Evolutionary conservation across 2,888 invertebrate genomes (phyloP).

Genomic region (Leptopilina syphax): DNA sequence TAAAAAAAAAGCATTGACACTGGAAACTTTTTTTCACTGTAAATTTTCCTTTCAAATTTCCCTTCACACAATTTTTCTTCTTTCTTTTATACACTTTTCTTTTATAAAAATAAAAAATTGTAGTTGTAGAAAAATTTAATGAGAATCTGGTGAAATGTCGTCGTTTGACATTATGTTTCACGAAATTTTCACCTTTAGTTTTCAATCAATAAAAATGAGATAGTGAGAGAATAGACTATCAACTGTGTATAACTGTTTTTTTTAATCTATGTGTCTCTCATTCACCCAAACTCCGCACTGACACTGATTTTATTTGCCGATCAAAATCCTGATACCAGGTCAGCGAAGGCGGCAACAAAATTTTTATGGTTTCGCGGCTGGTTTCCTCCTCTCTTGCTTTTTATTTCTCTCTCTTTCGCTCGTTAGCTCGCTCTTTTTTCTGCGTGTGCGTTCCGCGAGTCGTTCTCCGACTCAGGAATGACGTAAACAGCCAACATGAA

Average conservation of each 20-base stretch:
- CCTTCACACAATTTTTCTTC: neutral
- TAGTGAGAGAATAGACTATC: too few relatives aligned
- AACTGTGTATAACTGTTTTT: neutral
- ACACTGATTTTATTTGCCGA: conserved; percentile 37
- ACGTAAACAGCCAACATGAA: conserved; percentile 77
- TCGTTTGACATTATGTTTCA: conserved; percentile 59
- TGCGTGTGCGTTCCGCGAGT: conserved; percentile 46
- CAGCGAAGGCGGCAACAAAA: conserved; percentile 52
- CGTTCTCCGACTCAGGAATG: conserved; percentile 69
- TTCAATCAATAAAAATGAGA: neutral
- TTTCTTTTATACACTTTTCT: neutral
- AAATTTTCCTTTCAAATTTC: conserved; percentile 16
- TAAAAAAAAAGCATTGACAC: conserved; percentile 27
- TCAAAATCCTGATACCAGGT: conserved; percentile 38
- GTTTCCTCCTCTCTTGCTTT: conserved; percentile 39
- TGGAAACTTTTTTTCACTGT: conserved; percentile 42
- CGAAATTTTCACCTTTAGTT: neutral
- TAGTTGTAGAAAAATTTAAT: conserved; percentile 43
- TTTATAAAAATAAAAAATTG: neutral
- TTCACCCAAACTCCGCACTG: conserved; percentile 23
- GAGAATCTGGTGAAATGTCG: conserved; percentile 64
- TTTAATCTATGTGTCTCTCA: neutral
- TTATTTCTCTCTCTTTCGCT: conserved; percentile 13
- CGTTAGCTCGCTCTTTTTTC: conserved; percentile 17
- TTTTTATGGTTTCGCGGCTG: conserved; percentile 62